Base-by-base conservation (phyloP, 2,113 vertebrate species). In the Choloepus hoffmanni region DNA sequence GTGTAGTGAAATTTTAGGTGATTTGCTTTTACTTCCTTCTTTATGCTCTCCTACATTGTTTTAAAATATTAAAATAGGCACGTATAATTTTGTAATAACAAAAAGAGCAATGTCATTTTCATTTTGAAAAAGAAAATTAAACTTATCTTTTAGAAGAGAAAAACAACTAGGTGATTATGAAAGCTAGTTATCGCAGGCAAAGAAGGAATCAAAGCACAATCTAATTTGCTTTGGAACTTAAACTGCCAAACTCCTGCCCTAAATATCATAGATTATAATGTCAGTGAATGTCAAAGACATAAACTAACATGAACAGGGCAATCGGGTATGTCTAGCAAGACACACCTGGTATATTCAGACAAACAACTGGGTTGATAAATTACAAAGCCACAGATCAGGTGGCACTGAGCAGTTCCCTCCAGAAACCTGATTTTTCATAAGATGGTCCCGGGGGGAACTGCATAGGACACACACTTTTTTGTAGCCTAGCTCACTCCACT, bases 391-490 rank as follows among this genome's bases (percentile, higher is more conserved):
- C 1, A 73, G 7, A 1, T 33, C 30, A 78, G 68, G 81, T 65
- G 62, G 93, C 28, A 85, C 63, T 53, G 24, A 96, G 93, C 21
- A 96, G 90, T 43, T 74, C 89, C 63, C 15, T 85, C 65, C 65
- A 86, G 43, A 55, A 70, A 53, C 84, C 87, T 97, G 76, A 78
- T 95, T 96, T 85, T 36, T 83, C 95, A 77, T 93, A 78, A 88
- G 96, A 90, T 92, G 96, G 92, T 91, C 83, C 72, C 13, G 2
- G 93, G 78, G 67, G 94, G 86, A 94, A 33, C 93, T 50, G 11
- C 36, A 4, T 48, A 93, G 67, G 87, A 70, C 60, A 83, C 7
- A 53, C 58, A 85, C 33, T 36, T 21, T 65, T 63, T 53, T 62
- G 55, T 45, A 16, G 94, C 85, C 92, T 74, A n/a, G 23, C 84